phyloP scores from a whole-genome alignment of 2,113 vertebrate species.

The Rhinopomastus cyanomelas region DNA sequence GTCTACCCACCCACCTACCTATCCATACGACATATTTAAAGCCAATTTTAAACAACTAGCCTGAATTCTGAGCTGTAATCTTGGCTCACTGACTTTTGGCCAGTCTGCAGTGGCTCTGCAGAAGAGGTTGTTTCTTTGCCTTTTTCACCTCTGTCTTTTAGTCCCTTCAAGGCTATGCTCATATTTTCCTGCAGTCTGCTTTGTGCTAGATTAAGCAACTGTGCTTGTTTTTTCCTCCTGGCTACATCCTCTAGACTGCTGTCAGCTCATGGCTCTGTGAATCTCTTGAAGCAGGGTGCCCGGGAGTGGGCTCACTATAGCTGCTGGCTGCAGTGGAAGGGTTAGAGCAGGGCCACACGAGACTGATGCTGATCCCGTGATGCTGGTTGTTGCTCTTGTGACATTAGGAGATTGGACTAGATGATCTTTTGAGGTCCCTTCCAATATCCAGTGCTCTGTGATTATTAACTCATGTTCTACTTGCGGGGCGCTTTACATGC shows the following conservation, averaged over 20 bases:
- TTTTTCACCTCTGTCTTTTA: neutral
- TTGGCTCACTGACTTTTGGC: neutral
- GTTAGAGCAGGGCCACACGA: neutral
- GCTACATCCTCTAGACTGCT: neutral
- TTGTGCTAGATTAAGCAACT: neutral
- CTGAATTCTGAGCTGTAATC: neutral
- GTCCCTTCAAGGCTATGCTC: neutral
- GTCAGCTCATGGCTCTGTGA: neutral
- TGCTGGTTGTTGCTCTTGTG: neutral
- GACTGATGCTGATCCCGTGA: neutral
- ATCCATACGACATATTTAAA: neutral
- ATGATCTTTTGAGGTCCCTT: too few relatives aligned
- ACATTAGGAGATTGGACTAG: too few relatives aligned
- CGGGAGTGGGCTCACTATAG: neutral
- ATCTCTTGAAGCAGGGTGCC: neutral
- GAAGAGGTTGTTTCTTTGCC: neutral
- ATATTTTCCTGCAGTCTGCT: neutral
- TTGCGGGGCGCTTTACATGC: neutral
- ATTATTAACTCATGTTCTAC: neutral
- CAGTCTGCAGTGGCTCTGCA: neutral
- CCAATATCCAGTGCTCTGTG: too few relatives aligned
- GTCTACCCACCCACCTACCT: neutral
- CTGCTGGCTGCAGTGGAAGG: neutral
- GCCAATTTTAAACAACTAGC: neutral
- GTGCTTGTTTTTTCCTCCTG: neutral